Evolutionary conservation across 1,140 invertebrate genomes (phyloP), one percentile per base, ranked within the genome.

Genomic region (Drosophila gunungcola): DNA sequence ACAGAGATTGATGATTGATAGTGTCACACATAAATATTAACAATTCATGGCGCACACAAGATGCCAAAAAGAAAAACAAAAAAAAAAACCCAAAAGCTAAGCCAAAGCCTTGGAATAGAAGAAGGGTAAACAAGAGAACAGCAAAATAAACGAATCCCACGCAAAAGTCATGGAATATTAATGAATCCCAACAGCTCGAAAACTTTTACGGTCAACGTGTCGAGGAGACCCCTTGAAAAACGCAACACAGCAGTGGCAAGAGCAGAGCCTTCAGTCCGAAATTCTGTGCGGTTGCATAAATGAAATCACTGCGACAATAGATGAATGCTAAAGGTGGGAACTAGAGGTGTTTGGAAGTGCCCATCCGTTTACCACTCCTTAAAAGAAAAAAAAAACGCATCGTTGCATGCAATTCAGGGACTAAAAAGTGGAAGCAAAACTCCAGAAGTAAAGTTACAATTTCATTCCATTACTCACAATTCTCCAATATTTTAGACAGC

Each of bases 21-120:
- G 81, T 80, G 77, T 85, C 81, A 64, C 72, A 78, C 72, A 78
- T 80, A 85, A 85, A 85, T 85, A 80, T 80, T 85, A 85, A 85
- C 81, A 85, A 85, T 80, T 85, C 81, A 78, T 85, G 77, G 73
- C 80, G 77, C 80, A 83, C 80, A 82, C 76, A 60, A 67, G 64
- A 60, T 68, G 46, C 64, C 61, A 21, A 11, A 52, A 43, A 64
- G 45, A 36, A 6, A 7, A 42, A 41, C 12, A 46, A 21, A 36
- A 54, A 29, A 61, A 32, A 73, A 62, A 62, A 29, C 42, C 16
- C 11, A 38, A 58, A 46, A 42, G 62, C 56, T 67, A 65, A 53
- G 51, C 34, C 51, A 52, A 63, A 48, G 32, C 48, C 57, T 34
- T 61, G 56, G 32, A 43, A 54, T 34, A 41, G 36, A 61, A 53